Conservation (phyloP, 2,797 vertebrate genomes). For the Phataginus tricuspis region DNA sequence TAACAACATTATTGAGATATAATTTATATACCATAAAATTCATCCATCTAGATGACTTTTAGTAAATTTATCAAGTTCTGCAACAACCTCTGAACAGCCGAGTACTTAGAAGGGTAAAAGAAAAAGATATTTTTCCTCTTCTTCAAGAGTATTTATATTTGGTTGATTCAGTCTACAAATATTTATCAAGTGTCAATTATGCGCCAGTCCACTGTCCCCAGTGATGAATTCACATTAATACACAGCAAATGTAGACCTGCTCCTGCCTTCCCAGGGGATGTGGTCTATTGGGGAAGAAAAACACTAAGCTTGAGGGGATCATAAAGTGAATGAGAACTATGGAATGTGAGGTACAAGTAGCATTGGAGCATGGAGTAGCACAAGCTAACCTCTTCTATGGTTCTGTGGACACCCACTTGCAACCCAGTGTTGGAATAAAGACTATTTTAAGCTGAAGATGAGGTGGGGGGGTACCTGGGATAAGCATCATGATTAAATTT, state of each 20-base stretch:
- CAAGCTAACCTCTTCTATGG: neutral
- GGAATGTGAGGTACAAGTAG: neutral
- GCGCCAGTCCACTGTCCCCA: neutral
- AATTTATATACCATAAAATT: neutral
- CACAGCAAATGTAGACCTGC: neutral
- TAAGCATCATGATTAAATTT: too few relatives aligned
- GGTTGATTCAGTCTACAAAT: neutral
- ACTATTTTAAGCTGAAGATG: neutral
- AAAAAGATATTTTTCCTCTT: neutral
- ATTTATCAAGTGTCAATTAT: neutral
- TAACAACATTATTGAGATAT: neutral
- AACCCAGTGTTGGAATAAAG: neutral
- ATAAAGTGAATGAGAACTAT: neutral
- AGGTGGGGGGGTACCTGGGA: too few relatives aligned
- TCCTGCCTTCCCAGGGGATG: neutral
- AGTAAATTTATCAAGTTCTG: neutral
- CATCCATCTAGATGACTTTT: neutral
- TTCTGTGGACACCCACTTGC: neutral
- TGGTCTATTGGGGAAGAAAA: neutral
- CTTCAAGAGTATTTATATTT: neutral
- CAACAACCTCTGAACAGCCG: neutral
- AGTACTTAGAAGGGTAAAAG: neutral
- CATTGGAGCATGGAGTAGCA: neutral
- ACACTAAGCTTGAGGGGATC: neutral
- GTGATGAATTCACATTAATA: neutral